Percentiles rank a stretch among this genome's conserved stretches.
phyloP scores from a whole-genome alignment of 2,888 invertebrate species.

The Lasiommata megera region DNA sequence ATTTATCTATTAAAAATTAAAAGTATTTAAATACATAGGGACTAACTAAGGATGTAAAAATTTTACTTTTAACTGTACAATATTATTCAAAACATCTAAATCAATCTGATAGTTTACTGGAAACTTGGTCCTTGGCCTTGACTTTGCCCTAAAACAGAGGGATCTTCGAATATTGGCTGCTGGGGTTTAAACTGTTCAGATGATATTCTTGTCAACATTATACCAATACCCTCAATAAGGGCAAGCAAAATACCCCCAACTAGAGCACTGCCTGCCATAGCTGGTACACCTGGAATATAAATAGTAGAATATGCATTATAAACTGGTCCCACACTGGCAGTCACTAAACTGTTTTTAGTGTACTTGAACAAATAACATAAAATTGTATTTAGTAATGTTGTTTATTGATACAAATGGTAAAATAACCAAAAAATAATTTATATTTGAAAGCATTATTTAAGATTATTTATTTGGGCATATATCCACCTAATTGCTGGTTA shows the following conservation, averaged over 20 bases:
- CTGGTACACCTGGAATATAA: conserved; percentile 82
- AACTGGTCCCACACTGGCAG: too few species aligned
- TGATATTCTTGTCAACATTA: conserved; percentile 94
- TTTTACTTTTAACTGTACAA: conserved; percentile 38
- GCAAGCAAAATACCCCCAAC: conserved; percentile 97
- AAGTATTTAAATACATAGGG: background rate
- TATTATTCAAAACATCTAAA: conserved; percentile 33
- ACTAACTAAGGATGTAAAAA: background rate
- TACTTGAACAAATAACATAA: too few species aligned
- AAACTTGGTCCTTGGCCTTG: conserved; percentile 57
- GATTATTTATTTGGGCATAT: too few species aligned
- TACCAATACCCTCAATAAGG: conserved; percentile 98
- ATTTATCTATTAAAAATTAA: background rate
- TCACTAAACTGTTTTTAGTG: too few species aligned
- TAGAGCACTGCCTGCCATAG: conserved; percentile 97
- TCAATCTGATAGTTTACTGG: conserved; percentile 52
- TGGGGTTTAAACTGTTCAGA: conserved; percentile 96
- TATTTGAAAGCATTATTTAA: too few species aligned
- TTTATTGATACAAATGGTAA: too few species aligned
- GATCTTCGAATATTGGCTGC: conserved; percentile 88
- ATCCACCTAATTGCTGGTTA: too few species aligned
- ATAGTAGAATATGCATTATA: background rate
- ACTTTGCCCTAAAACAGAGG: conserved; percentile 84
- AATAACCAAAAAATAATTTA: too few species aligned
- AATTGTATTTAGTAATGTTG: too few species aligned